phyloP scores from a whole-genome alignment of 2,797 vertebrate genomes.

The Oceanodroma leucorhoa region DNA sequence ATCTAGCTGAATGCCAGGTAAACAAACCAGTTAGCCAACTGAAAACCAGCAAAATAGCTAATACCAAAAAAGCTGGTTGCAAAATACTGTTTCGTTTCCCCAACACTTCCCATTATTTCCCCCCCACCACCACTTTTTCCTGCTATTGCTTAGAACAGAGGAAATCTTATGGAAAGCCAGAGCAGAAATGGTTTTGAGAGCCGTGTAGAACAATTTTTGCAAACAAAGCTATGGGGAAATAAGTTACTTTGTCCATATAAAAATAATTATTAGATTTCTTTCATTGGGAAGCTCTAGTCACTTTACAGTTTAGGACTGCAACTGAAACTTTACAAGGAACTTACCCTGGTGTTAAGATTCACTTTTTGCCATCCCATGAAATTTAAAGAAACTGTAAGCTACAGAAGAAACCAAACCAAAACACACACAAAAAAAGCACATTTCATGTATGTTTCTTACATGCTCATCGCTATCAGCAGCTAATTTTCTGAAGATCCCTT shows the following conservation, averaged over 20 bases:
- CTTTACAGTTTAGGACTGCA: background rate
- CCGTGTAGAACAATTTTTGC: background rate
- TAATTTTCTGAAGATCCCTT: background rate
- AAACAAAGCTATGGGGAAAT: background rate
- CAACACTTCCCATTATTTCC: background rate
- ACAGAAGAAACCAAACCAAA: background rate
- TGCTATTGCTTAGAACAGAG: background rate
- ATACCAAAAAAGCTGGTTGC: background rate
- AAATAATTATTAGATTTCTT: background rate
- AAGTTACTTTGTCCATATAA: background rate
- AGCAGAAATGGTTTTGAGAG: background rate
- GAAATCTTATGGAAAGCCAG: background rate
- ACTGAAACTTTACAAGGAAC: background rate
- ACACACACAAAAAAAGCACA: no score
- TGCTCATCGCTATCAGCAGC: background rate
- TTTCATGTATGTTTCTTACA: background rate
- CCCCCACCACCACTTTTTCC: rapidly evolving
- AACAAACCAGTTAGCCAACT: background rate
- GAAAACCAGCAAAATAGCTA: background rate
- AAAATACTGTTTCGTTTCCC: background rate
- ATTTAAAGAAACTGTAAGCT: background rate
- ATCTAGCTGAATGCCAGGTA: background rate
- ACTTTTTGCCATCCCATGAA: background rate
- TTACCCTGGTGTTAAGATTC: background rate
- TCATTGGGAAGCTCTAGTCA: background rate